Evolutionary conservation across 2,888 invertebrate species (phyloP).

Genomic region (Conchocele bisecta): DNA sequence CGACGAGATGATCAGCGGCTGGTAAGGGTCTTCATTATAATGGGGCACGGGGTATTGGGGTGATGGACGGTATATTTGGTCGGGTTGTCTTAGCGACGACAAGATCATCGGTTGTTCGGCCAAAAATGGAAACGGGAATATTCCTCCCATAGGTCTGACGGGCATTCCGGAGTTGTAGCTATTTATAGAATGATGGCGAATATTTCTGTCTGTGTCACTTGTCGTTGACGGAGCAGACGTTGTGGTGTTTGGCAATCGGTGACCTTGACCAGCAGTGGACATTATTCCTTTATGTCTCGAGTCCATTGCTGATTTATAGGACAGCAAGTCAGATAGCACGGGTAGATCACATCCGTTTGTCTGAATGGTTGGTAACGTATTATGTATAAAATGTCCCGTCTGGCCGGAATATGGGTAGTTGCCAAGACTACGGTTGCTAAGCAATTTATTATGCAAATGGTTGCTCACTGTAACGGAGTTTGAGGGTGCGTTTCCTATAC

Average conservation of each 20-base stretch:
- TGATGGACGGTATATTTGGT: constrained; percentile 60
- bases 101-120: constrained; percentile 72
- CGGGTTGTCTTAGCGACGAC: constrained; percentile 67
- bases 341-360: constrained; percentile 59
- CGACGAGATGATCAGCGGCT: constrained; percentile 69
- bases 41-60: constrained; percentile 58
- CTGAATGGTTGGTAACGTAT: too few relatives aligned
- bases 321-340: constrained; percentile 60
- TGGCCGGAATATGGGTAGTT: not conserved
- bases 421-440: not conserved
- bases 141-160: constrained; percentile 54
- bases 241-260: not conserved
- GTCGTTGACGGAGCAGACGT: constrained; percentile 15
- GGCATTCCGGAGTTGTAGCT: constrained; percentile 29
- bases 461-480: not conserved
- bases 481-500: not conserved
- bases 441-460: not conserved
- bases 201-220: constrained; percentile 2
- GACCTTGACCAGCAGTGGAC: not conserved
- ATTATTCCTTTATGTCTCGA: constrained; percentile 19
- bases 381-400: too few relatives aligned
- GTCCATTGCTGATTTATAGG: constrained; percentile 28
- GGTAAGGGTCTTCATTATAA: constrained; percentile 66
- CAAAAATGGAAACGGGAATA: constrained; percentile 72
- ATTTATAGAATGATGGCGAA: constrained; percentile 6